A percentile compares a stretch with the other conserved stretches of the same genome.
phyloP scores from a whole-genome alignment of 2,113 vertebrate genomes.

The Murina feae region DNA sequence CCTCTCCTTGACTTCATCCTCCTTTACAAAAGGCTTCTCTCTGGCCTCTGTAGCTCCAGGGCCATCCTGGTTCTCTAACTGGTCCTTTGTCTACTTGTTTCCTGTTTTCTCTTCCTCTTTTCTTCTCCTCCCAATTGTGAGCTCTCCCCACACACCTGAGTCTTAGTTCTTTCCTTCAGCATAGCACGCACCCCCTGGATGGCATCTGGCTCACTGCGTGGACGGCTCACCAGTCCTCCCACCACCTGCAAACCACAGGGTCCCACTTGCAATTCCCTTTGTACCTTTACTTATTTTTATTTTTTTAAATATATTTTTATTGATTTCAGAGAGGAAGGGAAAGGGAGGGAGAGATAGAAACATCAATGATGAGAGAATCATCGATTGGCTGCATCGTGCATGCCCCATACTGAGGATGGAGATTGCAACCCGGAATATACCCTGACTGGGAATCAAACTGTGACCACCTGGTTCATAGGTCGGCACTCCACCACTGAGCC shows the following conservation, averaged over 20 bases:
- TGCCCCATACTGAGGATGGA: no score
- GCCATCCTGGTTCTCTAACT: background rate
- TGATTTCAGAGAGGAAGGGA: no score
- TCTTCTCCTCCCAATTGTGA: background rate
- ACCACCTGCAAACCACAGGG: background rate
- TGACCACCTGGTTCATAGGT: no score
- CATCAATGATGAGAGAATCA: no score
- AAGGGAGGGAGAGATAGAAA: no score
- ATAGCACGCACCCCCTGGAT: rapidly evolving
- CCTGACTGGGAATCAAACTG: no score
- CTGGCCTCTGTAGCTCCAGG: background rate
- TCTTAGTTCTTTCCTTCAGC: background rate
- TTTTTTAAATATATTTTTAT: no score
- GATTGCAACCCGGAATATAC: no score
- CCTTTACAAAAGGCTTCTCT: background rate
- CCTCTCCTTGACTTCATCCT: background rate
- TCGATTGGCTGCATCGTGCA: no score
- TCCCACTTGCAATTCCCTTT: background rate
- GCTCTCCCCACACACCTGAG: background rate
- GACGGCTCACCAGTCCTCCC: background rate
- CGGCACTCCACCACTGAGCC: no score
- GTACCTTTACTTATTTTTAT: background rate
- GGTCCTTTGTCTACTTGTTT: background rate
- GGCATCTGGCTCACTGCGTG: background rate
- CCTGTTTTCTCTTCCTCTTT: background rate